Percentiles rank a stretch among this genome's conserved stretches.
Conservation (phyloP, 1,140 invertebrate species). For the Leptonema lineaticorne region DNA sequence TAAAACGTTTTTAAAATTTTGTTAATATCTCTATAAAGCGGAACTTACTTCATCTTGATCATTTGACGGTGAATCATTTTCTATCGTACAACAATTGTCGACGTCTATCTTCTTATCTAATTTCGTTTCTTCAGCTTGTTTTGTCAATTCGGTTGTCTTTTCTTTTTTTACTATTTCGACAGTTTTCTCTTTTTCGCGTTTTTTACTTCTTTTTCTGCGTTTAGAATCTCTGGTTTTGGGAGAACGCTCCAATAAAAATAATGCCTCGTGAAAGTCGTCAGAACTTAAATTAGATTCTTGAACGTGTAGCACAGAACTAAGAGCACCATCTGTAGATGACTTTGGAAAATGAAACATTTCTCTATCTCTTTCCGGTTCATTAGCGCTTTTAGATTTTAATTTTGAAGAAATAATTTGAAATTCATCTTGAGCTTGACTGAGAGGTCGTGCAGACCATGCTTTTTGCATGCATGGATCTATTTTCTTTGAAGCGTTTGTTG, state of each 20-base stretch:
- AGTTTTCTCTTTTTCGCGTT: constrained; percentile 46
- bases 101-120: constrained; percentile 23
- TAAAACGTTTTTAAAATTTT: too few relatives aligned
- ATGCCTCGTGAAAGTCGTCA: constrained; percentile 63
- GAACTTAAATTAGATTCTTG: constrained; percentile 62
- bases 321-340: constrained; percentile 59
- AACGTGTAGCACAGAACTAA: constrained; percentile 62
- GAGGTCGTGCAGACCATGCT: constrained; percentile 35
- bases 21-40: constrained; percentile 32
- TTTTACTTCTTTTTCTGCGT: constrained; percentile 49
- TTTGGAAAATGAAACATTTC: constrained; percentile 61
- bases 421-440: constrained; percentile 31
- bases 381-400: constrained; percentile 56
- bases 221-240: constrained; percentile 55
- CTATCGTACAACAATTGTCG: constrained; percentile 29
- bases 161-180: constrained; percentile 46
- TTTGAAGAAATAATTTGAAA: constrained; percentile 17
- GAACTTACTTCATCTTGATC: constrained; percentile 41
- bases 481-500: constrained; percentile 1
- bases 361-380: constrained; percentile 55
- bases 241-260: constrained; percentile 59
- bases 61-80: constrained; percentile 36
- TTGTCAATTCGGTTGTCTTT: constrained; percentile 7
- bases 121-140: constrained; percentile 27
- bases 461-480: constrained; percentile 32